Evolutionary conservation across 2,113 vertebrate genomes (phyloP).

Genomic region (Phodopus roborovskii): DNA sequence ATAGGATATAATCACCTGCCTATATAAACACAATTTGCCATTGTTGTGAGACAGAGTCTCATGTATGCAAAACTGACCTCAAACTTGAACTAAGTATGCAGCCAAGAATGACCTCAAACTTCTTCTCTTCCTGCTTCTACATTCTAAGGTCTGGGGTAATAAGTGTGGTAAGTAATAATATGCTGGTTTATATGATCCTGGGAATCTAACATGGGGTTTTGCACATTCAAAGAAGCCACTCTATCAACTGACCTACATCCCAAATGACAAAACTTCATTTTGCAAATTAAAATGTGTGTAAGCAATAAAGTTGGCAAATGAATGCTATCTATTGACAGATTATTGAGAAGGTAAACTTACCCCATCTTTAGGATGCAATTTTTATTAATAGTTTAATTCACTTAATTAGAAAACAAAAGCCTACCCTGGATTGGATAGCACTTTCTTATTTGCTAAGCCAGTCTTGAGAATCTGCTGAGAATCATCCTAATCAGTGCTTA

Average conservation of each 20-base stretch:
- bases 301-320: neutral
- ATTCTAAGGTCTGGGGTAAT: neutral
- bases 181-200: neutral
- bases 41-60: neutral
- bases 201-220: neutral
- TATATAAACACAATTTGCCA: neutral
- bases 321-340: neutral
- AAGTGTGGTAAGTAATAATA: neutral
- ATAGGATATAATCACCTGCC: neutral
- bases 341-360: neutral
- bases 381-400: slow-evolving; percentile 27
- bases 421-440: neutral
- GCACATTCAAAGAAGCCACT: neutral
- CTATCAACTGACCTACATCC: no score
- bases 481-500: neutral
- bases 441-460: neutral
- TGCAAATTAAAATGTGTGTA: neutral
- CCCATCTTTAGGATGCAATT: neutral
- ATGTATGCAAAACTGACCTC: neutral
- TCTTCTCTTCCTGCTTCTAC: neutral
- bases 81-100: neutral
- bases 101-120: neutral
- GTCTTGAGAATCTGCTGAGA: neutral
- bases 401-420: neutral
- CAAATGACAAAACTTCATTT: slow-evolving; percentile 23